Base-by-base conservation (phyloP, 1,140 invertebrate genomes). In the Dufourea novaeangliae region DNA sequence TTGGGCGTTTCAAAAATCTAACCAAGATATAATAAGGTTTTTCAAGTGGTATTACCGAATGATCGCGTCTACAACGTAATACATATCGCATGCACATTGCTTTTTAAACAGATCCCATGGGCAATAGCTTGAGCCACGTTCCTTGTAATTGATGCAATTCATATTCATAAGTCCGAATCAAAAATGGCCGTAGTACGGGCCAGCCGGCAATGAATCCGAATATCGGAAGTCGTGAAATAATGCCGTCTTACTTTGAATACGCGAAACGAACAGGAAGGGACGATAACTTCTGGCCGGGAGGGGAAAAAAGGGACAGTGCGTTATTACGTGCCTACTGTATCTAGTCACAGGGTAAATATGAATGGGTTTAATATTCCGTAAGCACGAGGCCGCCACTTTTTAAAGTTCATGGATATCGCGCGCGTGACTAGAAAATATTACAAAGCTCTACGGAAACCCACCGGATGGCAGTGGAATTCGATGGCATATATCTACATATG, bases 361-460 rank as follows among this genome's bases (percentile, higher is more conserved):
- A 88, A 88, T 89, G 85, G 81, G 77, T 89, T 89, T 90, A 89
- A 90, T 90, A 90, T 90, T 89, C 89, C 76, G 88, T 89, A 88
- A 89, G 89, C 89, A 90, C 87, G 88, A 87, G 87, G 70, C 72
- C 83, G 67, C 84, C 85, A 89, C 89, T 88, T 90, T 89, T 90
- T 89, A 90, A 89, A 90, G 89, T 89, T 86, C 89, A 85, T 89
- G 83, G 88, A 88, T 89, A 89, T 82, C 84, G 84, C 54, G 76
- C 52, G 88, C 89, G 89, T 90, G 89, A 90, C 84, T 69, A 67
- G 89, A 82, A 90, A 90, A 86, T 88, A 90, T 88, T 88, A 86
- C 77, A 82, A 84, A 85, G 67, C 71, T 71, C 50, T 44, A 72
- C 62, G 69, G 79, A 84, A 77, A 52, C 29, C 54, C 56, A 25